Conservation (phyloP, 2,888 invertebrate genomes). For the Gerosis bhagava region DNA sequence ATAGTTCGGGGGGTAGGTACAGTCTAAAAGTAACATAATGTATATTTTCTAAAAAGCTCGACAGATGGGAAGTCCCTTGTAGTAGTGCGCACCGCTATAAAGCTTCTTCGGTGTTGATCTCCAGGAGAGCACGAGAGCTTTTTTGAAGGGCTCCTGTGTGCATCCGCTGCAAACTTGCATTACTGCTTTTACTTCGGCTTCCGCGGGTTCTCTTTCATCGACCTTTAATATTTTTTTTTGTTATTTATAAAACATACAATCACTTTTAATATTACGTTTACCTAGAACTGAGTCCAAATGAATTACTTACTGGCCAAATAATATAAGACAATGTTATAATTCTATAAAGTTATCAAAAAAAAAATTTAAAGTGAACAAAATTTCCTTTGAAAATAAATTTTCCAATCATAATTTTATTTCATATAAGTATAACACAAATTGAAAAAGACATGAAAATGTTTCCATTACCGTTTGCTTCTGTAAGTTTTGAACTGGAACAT, state of each 20-base stretch:
- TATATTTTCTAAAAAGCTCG: conserved; percentile 77
- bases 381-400: too few relatives aligned
- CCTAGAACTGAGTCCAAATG: too few relatives aligned
- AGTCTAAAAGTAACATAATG: conserved; percentile 13
- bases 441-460: too few relatives aligned
- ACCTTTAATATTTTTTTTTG: too few relatives aligned
- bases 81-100: conserved; percentile 87
- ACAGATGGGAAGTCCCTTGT: conserved; percentile 86
- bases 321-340: too few relatives aligned
- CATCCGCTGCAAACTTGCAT: conserved; percentile 91
- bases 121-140: conserved; percentile 91
- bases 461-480: conserved; percentile 84
- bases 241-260: too few relatives aligned
- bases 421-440: too few relatives aligned
- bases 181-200: conserved; percentile 91
- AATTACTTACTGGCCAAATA: too few relatives aligned
- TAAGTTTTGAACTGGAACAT: conserved; percentile 81
- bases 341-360: too few relatives aligned
- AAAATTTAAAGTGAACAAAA: too few relatives aligned
- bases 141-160: conserved; percentile 89
- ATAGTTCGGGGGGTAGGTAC: conserved; percentile 9
- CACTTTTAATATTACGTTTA: too few relatives aligned
- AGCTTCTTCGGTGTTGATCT: conserved; percentile 87
- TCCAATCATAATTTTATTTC: too few relatives aligned
- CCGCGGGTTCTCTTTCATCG: conserved; percentile 91